These are phyloP conservation scores for Tinea semifulvella DNA, from an alignment of 2,888 invertebrate genomes.

Conservation along the genomic window DNA sequence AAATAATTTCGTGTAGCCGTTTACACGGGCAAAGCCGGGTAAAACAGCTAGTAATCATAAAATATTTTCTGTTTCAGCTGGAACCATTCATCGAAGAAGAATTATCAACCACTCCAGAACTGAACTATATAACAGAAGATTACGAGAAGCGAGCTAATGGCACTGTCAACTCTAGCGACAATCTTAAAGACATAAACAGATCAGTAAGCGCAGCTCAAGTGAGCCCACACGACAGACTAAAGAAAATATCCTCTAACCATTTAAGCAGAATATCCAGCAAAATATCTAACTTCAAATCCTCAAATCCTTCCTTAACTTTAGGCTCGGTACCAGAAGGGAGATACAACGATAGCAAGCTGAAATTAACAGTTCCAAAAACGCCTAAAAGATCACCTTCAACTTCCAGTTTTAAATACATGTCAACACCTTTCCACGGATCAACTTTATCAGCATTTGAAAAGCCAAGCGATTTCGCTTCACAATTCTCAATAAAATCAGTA, in stretches of 20 bases:
- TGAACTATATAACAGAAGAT: conserved; percentile 15
- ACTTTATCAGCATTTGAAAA: conserved; percentile 81
- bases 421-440: conserved; percentile 87
- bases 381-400: conserved; percentile 78
- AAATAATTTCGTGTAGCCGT: no score
- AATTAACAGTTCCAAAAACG: conserved; percentile 46
- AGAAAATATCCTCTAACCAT: conserved; percentile 42
- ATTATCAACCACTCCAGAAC: conserved; percentile 17
- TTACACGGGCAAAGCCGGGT: no score
- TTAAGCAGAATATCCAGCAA: conserved; percentile 70
- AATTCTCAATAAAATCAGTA: conserved; percentile 76
- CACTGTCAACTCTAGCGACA: conserved; percentile 36
- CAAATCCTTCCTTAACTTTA: conserved; percentile 66
- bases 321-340: conserved; percentile 76
- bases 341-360: conserved; percentile 33
- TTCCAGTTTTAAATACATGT: conserved; percentile 85
- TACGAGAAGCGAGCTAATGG: conserved; percentile 33
- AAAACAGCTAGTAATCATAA: no score
- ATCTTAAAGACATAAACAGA: conserved; percentile 61
- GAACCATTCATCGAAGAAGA: conserved; percentile 51
- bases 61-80: no score
- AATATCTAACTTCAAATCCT: conserved; percentile 66
- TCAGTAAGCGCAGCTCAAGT: conserved; percentile 79
- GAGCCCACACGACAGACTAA: conserved; percentile 46
- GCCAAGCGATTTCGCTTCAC: conserved; percentile 80